These are phyloP conservation scores for Phyllotreta cruciferae DNA, from an alignment of 2,888 invertebrate species.

Conservation along the genomic window DNA sequence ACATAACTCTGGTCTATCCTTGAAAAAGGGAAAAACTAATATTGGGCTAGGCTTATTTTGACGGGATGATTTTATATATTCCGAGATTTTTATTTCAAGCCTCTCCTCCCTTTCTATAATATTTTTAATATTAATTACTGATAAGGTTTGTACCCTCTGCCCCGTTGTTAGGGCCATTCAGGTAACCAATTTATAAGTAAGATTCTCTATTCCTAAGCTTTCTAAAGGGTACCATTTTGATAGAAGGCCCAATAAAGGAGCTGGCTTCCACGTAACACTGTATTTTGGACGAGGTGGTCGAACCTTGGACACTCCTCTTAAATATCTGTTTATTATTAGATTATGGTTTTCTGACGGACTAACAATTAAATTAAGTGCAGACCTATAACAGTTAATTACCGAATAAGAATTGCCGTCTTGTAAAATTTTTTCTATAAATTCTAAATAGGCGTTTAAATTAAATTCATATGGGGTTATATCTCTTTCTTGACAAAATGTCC, in stretches of 20 bases:
- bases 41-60: neutral
- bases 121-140: neutral
- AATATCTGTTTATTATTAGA: conserved; percentile 13
- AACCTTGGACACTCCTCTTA: conserved; percentile 23
- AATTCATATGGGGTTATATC: too few relatives aligned
- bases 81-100: neutral
- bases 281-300: conserved; percentile 25
- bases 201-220: neutral
- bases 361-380: conserved; percentile 12
- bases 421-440: too few relatives aligned
- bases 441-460: too few relatives aligned
- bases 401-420: neutral
- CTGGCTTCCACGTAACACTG: conserved; percentile 25
- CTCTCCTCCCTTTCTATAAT: neutral
- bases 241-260: neutral
- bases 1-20: neutral
- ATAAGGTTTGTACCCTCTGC: conserved; percentile 3
- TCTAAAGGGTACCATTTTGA: neutral
- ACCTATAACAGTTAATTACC: conserved; percentile 14
- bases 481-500: too few relatives aligned
- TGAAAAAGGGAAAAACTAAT: neutral
- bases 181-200: neutral
- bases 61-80: conserved; percentile 1
- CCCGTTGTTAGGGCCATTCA: conserved; percentile 1
- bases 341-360: neutral